Percentiles rank a stretch among this genome's conserved stretches.
Conservation (phyloP, 2,888 invertebrate species). For the Acanthosepion esculentum region DNA sequence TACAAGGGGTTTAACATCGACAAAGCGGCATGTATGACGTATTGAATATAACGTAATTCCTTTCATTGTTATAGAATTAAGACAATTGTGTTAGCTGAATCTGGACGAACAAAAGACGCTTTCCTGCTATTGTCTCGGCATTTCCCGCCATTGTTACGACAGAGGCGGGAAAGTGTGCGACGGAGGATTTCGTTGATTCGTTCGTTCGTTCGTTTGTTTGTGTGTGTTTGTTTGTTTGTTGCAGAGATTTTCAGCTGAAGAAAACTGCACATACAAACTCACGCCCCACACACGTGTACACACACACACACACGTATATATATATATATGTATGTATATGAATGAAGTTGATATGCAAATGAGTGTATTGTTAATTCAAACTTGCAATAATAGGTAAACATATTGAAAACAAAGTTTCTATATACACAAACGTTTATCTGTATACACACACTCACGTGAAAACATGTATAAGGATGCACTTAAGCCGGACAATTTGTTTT, state of each 20-base stretch:
- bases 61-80: neutral
- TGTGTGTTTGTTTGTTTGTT: neutral
- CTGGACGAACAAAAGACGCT: neutral
- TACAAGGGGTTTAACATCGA: neutral
- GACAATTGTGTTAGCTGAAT: conserved; percentile 5
- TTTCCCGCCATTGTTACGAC: neutral
- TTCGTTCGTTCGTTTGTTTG: neutral
- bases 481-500: too few relatives aligned
- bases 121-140: neutral
- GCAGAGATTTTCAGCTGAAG: neutral
- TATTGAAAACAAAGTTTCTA: too few relatives aligned
- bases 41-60: conserved; percentile 33
- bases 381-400: too few relatives aligned
- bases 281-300: rapidly evolving
- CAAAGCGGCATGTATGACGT: neutral
- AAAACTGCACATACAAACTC: neutral
- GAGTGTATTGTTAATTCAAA: too few relatives aligned
- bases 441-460: too few relatives aligned
- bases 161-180: neutral
- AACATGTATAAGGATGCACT: too few relatives aligned
- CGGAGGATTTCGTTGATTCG: neutral
- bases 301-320: neutral
- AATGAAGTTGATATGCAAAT: too few relatives aligned
- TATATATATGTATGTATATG: neutral
- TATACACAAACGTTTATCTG: too few relatives aligned